A percentile compares a stretch with the other conserved stretches of the same genome.
Conservation (phyloP, 1,140 invertebrate genomes). For the Varroa destructor region DNA sequence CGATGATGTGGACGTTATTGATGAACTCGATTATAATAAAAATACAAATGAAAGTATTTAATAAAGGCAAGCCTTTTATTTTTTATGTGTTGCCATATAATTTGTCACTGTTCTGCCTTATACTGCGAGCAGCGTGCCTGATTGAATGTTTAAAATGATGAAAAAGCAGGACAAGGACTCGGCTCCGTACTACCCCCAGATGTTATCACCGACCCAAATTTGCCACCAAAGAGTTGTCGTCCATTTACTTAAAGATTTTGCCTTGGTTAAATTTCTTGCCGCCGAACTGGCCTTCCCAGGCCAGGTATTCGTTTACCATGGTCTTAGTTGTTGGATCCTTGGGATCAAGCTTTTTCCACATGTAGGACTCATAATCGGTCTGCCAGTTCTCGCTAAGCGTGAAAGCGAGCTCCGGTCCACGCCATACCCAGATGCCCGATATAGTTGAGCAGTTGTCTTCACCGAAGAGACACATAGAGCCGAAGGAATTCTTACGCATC, state of each 20-base stretch:
- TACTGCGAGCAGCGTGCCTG: too few relatives aligned
- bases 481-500: slow-evolving; percentile 90
- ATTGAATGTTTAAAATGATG: too few relatives aligned
- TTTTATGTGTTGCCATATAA: too few relatives aligned
- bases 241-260: slow-evolving; percentile 93
- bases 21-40: too few relatives aligned
- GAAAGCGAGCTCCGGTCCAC: slow-evolving; percentile 85
- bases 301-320: slow-evolving; percentile 78
- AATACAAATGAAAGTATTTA: too few relatives aligned
- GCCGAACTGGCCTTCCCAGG: slow-evolving; percentile 77
- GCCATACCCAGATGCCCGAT: slow-evolving; percentile 93
- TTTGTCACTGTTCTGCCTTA: too few relatives aligned
- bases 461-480: slow-evolving; percentile 82
- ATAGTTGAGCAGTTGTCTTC: slow-evolving; percentile 80
- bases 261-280: slow-evolving; percentile 92
- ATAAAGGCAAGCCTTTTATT: too few relatives aligned
- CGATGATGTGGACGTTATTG: too few relatives aligned
- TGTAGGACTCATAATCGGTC: slow-evolving; percentile 91
- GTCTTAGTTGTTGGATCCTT: slow-evolving; percentile 67
- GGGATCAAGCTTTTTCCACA: slow-evolving; percentile 87
- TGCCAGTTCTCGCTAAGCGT: slow-evolving; percentile 75
- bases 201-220: too few relatives aligned
- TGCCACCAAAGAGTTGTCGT: neutral
- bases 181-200: too few relatives aligned
- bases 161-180: too few relatives aligned